phyloP scores from a whole-genome alignment of 2,113 vertebrate species.

The Uria lomvia region DNA sequence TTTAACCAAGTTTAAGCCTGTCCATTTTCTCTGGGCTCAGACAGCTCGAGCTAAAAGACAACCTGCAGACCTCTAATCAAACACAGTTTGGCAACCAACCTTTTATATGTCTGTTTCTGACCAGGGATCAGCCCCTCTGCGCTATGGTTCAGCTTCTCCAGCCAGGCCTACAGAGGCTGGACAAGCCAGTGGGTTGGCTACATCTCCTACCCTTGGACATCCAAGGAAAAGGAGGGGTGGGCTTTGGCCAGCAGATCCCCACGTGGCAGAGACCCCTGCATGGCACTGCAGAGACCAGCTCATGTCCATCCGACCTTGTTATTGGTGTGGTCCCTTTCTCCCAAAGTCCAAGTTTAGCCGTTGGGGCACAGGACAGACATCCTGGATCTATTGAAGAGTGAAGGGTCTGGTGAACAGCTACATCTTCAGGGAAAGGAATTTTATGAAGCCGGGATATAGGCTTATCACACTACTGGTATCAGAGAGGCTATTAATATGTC shows the following conservation, averaged over 20 bases:
- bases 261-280: not conserved
- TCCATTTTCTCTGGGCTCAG: not conserved
- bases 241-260: not conserved
- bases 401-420: not conserved
- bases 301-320: not conserved
- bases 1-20: not conserved
- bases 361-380: not conserved
- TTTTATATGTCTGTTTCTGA: not conserved
- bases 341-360: not conserved
- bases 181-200: not conserved
- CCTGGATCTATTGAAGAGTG: not conserved
- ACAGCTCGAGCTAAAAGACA: not conserved
- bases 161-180: not conserved
- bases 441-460: not conserved
- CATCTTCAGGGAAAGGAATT: not conserved
- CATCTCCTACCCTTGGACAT: not conserved
- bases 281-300: not conserved
- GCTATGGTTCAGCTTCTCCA: not conserved
- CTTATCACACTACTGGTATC: not conserved
- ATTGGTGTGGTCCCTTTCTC: not conserved
- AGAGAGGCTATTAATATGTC: not conserved
- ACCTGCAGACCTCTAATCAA: not conserved
- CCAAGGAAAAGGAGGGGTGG: not conserved
- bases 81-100: not conserved
- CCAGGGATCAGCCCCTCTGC: not conserved